A percentile compares a stretch with the other conserved stretches of the same genome.
Evolutionary conservation across 1,140 invertebrate species (phyloP).

Genomic region (Drosophila sulfurigaster): DNA sequence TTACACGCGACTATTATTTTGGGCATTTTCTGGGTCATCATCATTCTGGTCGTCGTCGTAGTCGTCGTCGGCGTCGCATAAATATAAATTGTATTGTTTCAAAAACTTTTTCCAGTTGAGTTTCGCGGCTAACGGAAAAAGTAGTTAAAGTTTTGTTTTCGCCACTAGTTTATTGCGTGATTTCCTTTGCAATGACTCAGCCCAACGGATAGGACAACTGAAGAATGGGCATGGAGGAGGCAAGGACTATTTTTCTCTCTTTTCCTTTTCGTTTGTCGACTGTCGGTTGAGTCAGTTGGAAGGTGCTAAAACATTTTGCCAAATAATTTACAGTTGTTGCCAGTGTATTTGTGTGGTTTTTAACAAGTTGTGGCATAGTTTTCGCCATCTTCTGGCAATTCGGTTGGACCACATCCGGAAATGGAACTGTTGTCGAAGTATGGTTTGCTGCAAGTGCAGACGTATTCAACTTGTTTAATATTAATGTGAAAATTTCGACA

Average conservation of each 20-base stretch:
- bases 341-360: slow-evolving; percentile 64
- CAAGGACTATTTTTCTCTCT: background rate
- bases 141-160: slow-evolving; percentile 84
- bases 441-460: background rate
- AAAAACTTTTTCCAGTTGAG: slow-evolving; percentile 72
- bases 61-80: slow-evolving; percentile 60
- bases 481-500: background rate
- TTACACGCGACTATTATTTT: background rate
- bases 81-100: slow-evolving; percentile 84
- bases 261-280: background rate
- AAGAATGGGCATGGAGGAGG: background rate
- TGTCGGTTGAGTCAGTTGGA: slow-evolving; percentile 4
- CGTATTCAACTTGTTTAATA: slow-evolving; percentile 5
- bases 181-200: slow-evolving; percentile 75
- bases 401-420: slow-evolving; percentile 1
- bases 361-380: slow-evolving; percentile 58
- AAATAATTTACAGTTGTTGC: slow-evolving; percentile 71
- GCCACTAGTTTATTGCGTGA: slow-evolving; percentile 81
- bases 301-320: slow-evolving; percentile 67
- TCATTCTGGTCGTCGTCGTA: slow-evolving; percentile 52
- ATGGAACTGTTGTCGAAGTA: slow-evolving; percentile 10
- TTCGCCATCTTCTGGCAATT: slow-evolving; percentile 24
- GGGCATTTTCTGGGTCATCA: slow-evolving; percentile 63
- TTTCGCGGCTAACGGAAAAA: slow-evolving; percentile 80
- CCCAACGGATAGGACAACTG: slow-evolving; percentile 7